Evolutionary conservation across 2,888 invertebrate genomes (phyloP), one percentile per base, ranked within the genome.

Genomic region (Hedya salicella): DNA sequence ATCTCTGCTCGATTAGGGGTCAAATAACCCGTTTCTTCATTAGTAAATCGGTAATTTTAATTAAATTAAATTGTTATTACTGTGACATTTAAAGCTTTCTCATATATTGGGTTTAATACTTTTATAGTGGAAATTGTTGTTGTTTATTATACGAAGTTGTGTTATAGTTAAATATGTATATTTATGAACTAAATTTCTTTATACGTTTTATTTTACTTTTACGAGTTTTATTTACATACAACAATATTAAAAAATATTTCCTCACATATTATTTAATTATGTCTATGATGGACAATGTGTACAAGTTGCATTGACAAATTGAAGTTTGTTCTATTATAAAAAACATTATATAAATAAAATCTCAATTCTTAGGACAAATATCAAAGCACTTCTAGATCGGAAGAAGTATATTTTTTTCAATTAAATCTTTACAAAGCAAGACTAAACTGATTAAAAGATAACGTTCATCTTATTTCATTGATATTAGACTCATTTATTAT

Each of bases 61-160:
- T 67, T 63, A 57, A 67, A 67, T 57, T 63, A 46, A 67, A 62
- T 46, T 52, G 52, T 39, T 62, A 52, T 62, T 54, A 44, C 46
- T 67, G 25, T 63, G 62, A 65, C 49, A 42, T 63, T 49, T 61
- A 25, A 48, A 61, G 42, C 54, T 62, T 62, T 62, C 54, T 5
- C 40, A 53, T 62, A 17, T 49, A 42, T 54, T 44, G 11, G 30
- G 14, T 54, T 61, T 44, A 50, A 32, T 17, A 32, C 32, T 59
- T 46, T 52, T 25, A 36, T 39, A 2, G 32, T 25, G 3, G 46
- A 32, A 25, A 2, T 30, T 3, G 25, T 13, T 57, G 8, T 16
- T 17, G 40, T 48, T 62, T 40, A 61, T 19, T 52, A 17, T 9
- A 42, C 2, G n/a, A 36, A 59, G 44, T 46, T 46, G 21, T 17